Evolutionary conservation across 1,140 invertebrate genomes (phyloP).

Genomic region (Diploscapter pachys): DNA sequence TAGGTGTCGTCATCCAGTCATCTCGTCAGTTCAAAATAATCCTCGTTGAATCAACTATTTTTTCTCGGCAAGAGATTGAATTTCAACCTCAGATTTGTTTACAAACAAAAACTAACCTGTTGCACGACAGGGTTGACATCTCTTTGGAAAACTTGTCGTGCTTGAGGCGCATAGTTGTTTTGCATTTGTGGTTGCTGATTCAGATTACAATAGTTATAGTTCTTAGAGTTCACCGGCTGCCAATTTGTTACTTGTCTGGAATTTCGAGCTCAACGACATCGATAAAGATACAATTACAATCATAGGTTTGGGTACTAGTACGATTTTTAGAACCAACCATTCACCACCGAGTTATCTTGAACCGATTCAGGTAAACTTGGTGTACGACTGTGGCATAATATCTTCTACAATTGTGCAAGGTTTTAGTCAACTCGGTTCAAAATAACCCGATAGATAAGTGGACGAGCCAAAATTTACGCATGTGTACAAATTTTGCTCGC

Average conservation of each 20-base stretch:
- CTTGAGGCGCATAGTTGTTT: constrained; percentile 18
- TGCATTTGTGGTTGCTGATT: constrained; percentile 11
- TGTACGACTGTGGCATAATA: background rate
- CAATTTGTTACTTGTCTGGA: constrained; percentile 28
- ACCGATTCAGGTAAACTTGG: background rate
- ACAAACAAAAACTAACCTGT: background rate
- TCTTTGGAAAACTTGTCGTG: constrained; percentile 27
- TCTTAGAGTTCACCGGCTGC: constrained; percentile 19
- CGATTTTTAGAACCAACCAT: background rate
- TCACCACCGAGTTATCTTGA: background rate
- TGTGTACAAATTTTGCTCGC: too few species aligned
- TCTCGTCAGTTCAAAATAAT: too few species aligned
- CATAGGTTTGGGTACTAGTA: background rate
- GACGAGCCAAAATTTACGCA: too few species aligned
- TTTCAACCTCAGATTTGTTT: too few species aligned
- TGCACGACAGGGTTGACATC: constrained; percentile 29
- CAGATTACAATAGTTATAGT: constrained; percentile 37
- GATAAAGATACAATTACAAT: background rate
- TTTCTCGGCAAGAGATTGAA: too few species aligned
- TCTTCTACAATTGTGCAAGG: too few species aligned
- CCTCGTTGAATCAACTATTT: too few species aligned
- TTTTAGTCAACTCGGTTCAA: too few species aligned
- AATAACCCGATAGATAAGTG: too few species aligned
- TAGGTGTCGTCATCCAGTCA: too few species aligned
- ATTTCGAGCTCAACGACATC: background rate